A percentile compares a stretch with the other conserved stretches of the same genome.
These are phyloP conservation scores for Sarcophilus harrisii DNA, from an alignment of 2,797 vertebrate genomes.

Conservation along the genomic window DNA sequence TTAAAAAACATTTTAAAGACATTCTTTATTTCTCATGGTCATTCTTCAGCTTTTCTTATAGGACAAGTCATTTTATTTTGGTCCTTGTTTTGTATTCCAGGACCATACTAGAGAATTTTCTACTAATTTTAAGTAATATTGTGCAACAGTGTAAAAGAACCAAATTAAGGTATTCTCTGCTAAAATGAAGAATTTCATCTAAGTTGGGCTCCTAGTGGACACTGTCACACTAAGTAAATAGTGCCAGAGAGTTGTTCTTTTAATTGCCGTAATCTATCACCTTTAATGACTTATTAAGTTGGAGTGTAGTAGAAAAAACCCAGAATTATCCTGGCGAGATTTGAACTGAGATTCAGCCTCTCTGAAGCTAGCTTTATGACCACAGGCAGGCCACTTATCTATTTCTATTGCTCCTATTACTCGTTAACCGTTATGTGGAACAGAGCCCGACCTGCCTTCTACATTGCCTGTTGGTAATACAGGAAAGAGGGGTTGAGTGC, in stretches of 20 bases:
- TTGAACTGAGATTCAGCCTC: neutral
- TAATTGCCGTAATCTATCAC: neutral
- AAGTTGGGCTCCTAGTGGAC: neutral
- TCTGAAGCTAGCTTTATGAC: neutral
- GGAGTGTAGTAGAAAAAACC: neutral
- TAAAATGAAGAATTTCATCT: slow-evolving; percentile 19
- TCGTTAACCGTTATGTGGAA: neutral
- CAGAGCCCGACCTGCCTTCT: neutral
- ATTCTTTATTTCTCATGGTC: neutral
- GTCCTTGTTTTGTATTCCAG: slow-evolving; percentile 20
- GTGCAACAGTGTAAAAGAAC: neutral
- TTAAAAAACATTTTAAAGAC: neutral
- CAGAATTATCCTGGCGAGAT: neutral
- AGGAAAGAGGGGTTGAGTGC: neutral
- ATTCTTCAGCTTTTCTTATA: neutral
- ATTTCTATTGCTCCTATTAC: neutral
- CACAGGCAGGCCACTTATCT: neutral
- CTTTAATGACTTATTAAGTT: neutral
- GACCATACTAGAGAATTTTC: neutral
- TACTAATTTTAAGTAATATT: slow-evolving; percentile 29
- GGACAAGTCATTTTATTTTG: slow-evolving; percentile 21
- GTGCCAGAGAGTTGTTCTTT: neutral
- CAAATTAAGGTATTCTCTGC: neutral
- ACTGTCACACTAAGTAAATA: neutral
- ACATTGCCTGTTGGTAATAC: neutral